Evolutionary conservation across 2,888 invertebrate genomes (phyloP), one percentile per base, ranked within the genome.

Genomic region (Smittia sp.): DNA sequence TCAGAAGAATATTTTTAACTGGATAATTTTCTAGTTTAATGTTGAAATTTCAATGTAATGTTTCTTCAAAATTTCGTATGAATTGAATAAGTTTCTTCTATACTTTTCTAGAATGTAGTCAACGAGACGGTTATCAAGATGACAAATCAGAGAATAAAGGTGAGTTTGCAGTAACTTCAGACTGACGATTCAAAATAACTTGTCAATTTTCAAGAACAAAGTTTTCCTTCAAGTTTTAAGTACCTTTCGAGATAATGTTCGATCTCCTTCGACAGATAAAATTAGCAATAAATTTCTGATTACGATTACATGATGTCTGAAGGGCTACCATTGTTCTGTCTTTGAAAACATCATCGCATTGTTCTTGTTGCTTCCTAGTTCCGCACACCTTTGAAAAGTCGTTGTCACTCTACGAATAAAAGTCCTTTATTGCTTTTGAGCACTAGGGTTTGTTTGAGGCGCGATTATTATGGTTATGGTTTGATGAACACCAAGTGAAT

Each of bases 391-490:
- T 63, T 63, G 13, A 22, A 58, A 58, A 20, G 22, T 63, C 27
- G 24, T 63, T 63, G 63, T 63, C 63, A 24, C 63, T 27, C 63
- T 63, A 25, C 13, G 24, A 63, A 1, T 27, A 15, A 58, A 58
- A 46, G n/a, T 15, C 6, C n/a, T n/a, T 46, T 32, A 9, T 32
- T 32, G 32, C 32, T 32, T 9, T 32, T 32, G 32, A 32, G 32
- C 9, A 9, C 9, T 11, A 46, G n/a, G 69, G 69, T 69, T 69
- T 69, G 52, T 27, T 39, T 54, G 54, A 69, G 69, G 69, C 69
- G 54, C 69, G 69, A 52, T 69, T 69, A 69, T 69, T 69, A 69
- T 69, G 69, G 69, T 69, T 54, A 69, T 54, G 69, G 69, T 69
- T 58, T 27, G 54, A 54, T 69, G 69, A 69, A 52, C 69, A 54